Conservation (phyloP, 2,113 vertebrate genomes). For the Hypocryptadius cinnamomeus region DNA sequence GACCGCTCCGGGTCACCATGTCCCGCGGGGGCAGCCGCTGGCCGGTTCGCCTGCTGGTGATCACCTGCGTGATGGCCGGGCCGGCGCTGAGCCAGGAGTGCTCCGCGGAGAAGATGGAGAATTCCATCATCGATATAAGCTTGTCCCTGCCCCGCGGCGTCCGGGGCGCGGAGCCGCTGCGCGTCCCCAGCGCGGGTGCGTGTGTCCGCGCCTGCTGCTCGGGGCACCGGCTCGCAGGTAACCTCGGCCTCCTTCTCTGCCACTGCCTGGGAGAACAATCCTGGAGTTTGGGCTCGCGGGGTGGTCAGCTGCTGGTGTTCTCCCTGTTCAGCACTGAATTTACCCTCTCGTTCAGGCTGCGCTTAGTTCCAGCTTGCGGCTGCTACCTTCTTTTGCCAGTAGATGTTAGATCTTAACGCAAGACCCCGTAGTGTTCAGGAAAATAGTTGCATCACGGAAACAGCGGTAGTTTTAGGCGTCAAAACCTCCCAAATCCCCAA, state of each 20-base stretch:
- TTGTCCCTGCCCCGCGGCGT: constrained; percentile 57
- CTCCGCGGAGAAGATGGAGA: constrained; percentile 4
- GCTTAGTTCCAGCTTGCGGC: background rate
- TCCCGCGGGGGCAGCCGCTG: background rate
- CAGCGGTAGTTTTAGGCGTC: background rate
- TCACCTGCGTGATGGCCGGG: background rate
- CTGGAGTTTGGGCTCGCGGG: background rate
- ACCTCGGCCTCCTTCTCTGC: background rate
- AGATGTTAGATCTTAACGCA: background rate
- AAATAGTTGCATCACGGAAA: background rate
- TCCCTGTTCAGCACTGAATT: accelerated
- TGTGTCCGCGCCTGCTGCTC: constrained; percentile 65
- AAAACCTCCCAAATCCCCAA: background rate
- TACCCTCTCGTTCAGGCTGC: accelerated
- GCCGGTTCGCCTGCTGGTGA: background rate
- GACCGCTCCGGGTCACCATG: constrained; percentile 4
- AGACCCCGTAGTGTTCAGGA: accelerated
- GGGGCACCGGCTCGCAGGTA: constrained; percentile 53
- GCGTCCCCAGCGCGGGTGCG: background rate
- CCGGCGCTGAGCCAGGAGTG: constrained; percentile 19
- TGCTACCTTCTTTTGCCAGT: background rate
- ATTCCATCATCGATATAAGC: constrained; percentile 58
- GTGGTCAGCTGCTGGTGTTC: background rate
- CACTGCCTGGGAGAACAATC: accelerated
- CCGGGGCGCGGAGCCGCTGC: constrained; percentile 46